Evolutionary conservation across 2,113 vertebrate genomes (phyloP).

Genomic region (Caretta caretta): DNA sequence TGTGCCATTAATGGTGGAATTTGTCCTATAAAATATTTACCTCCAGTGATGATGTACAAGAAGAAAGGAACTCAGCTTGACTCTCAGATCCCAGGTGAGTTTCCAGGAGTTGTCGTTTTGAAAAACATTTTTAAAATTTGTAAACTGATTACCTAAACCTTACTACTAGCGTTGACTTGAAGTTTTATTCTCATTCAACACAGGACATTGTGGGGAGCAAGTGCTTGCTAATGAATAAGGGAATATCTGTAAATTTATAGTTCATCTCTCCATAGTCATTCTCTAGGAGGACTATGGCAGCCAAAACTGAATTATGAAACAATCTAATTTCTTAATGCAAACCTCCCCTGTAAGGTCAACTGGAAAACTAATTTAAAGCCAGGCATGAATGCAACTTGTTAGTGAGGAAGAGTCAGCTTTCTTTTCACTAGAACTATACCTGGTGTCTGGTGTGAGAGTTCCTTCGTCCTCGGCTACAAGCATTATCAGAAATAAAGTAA

Average conservation of each 20-base stretch:
- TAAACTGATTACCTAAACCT: not conserved
- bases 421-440: slow-evolving; percentile 85
- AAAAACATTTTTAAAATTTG: not conserved
- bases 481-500: slow-evolving; percentile 82
- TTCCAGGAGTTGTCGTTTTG: not conserved
- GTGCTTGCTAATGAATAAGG: not conserved
- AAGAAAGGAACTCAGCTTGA: not conserved
- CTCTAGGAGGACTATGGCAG: not conserved
- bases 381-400: slow-evolving; percentile 60
- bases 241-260: not conserved
- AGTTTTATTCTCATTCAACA: not conserved
- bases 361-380: slow-evolving; percentile 50
- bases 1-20: not conserved
- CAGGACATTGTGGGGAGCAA: not conserved
- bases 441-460: slow-evolving; percentile 98
- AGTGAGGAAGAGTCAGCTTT: slow-evolving; percentile 32
- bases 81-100: not conserved
- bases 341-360: slow-evolving; percentile 68
- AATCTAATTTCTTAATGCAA: slow-evolving; percentile 76
- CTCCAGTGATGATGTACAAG: not conserved
- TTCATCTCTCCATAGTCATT: not conserved
- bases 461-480: slow-evolving; percentile 96
- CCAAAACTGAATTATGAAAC: not conserved
- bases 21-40: not conserved
- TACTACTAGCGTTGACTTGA: not conserved